phyloP scores from a whole-genome alignment of 2,888 invertebrate species.

The Luperina testacea region DNA sequence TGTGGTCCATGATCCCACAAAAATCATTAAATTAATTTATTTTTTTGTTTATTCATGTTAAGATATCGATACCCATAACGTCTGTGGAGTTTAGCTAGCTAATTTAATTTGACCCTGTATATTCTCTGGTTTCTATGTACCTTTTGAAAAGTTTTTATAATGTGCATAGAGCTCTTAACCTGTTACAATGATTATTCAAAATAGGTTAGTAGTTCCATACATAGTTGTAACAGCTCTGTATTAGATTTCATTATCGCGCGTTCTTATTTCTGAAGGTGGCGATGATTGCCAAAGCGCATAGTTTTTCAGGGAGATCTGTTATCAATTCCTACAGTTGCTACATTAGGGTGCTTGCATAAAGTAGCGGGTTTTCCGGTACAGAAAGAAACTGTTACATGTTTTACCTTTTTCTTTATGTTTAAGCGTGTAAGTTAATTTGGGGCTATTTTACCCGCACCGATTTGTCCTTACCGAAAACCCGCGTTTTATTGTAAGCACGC shows the following conservation, averaged over 20 bases:
- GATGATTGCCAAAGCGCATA: conserved; percentile 1
- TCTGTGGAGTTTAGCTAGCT: too few relatives aligned
- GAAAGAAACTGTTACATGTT: neutral
- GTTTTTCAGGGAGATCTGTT: neutral
- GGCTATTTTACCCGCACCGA: neutral
- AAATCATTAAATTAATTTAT: too few relatives aligned
- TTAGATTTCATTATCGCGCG: neutral
- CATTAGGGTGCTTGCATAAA: neutral
- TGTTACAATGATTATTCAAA: neutral
- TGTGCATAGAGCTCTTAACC: neutral
- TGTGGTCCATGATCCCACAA: too few relatives aligned
- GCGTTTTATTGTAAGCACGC: neutral
- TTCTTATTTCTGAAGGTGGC: neutral
- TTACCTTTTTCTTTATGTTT: neutral
- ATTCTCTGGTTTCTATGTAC: neutral
- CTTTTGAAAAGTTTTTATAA: neutral
- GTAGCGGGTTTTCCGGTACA: neutral
- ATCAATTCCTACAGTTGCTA: neutral
- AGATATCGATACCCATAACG: too few relatives aligned
- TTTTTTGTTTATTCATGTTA: too few relatives aligned
- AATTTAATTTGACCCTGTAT: too few relatives aligned
- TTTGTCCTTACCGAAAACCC: neutral
- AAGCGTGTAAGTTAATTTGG: neutral
- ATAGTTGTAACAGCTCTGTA: neutral
- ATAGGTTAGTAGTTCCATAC: neutral